Evolutionary conservation across 2,888 invertebrate genomes (phyloP), one percentile per base, ranked within the genome.

Genomic region (Monochamus alternatus): DNA sequence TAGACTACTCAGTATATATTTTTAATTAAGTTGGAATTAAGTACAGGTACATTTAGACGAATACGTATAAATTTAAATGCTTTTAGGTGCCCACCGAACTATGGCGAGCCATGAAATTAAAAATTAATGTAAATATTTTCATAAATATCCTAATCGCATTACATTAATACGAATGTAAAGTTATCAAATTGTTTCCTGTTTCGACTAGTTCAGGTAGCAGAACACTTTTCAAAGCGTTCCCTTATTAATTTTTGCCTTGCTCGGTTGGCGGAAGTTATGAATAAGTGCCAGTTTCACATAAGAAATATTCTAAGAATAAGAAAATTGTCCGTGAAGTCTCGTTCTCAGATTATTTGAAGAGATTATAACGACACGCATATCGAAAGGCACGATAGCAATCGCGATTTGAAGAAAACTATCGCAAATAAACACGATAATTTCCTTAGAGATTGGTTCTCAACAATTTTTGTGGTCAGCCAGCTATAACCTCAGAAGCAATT

Each of bases 281-380:
- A 76, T 80, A 82, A 82, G 83, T 80, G 83, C 83, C 84, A 83
- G 83, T 84, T 85, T 84, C 81, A 80, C 81, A 82, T 81, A 81
- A 81, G 81, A 84, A 78, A 76, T 75, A 76, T 81, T 80, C 78
- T 69, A 59, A 78, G 78, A 81, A 81, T 74, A 76, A 81, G 83
- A 83, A 84, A 85, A 84, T 84, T 84, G 75, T 80, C 73, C 68
- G 65, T 63, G 76, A 77, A 62, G 81, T 65, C 47, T 65, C 78
- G 81, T 82, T 83, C 81, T 77, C 82, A 82, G 82, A 83, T 83
- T 82, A 79, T 84, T 81, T 82, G 75, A 77, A 68, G n/a, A 81
- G 79, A 75, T 78, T 80, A 63, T 44, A 55, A 68, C 68, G 76
- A 76, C 79, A 79, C 79, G 79, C 79, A 79, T 76, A 78, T 79